Evolutionary conservation across 2,797 vertebrate species (phyloP), one percentile per base, ranked within the genome.

Genomic region (Poeciliopsis gracilis): DNA sequence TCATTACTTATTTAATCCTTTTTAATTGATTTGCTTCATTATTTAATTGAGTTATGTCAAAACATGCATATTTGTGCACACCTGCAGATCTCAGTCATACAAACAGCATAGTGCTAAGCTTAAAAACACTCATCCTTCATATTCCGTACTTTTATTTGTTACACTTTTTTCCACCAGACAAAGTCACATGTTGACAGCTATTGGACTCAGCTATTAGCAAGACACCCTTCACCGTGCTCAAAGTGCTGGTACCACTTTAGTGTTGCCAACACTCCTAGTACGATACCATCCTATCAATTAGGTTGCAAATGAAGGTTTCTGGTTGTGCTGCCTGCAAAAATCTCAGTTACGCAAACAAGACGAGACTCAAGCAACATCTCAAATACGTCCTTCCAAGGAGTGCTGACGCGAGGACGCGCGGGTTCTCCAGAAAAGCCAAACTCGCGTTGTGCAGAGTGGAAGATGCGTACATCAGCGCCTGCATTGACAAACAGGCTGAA

Each of bases 401-500:
- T 5, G 7, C 5, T 59, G 72, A 45, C 9, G 3, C 30, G 9
- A 43, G 30, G 12, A 11, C 5, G 25, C 55, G 2, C 1, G 55
- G 28, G 5, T 45, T 59, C 11, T 61, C 9, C 8, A 5, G 53
- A 23, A 79, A 41, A 75, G 28, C 43, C 41, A 53, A 41, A 81
- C 51, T 28, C 1, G 25, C 55, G 80, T 47, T 38, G n/a, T 70
- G 61, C 49, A 47, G 23, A n/a, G 11, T 38, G 73, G 49, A 79
- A 73, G 3, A 18, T 6, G 38, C 20, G 10, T 55, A 55, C 45
- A 23, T 79, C 28, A 49, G 2, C 53, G 11, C 11, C 13, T 38
- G 55, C 51, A 69, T 75, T 18, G 25, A 67, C 11, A 49, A 59
- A 57, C 36, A 80, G 9, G n/a, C 55, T n/a, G 38, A 79, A 36